Base-by-base conservation (phyloP, 2,113 vertebrate genomes). In the Bos taurus region DNA sequence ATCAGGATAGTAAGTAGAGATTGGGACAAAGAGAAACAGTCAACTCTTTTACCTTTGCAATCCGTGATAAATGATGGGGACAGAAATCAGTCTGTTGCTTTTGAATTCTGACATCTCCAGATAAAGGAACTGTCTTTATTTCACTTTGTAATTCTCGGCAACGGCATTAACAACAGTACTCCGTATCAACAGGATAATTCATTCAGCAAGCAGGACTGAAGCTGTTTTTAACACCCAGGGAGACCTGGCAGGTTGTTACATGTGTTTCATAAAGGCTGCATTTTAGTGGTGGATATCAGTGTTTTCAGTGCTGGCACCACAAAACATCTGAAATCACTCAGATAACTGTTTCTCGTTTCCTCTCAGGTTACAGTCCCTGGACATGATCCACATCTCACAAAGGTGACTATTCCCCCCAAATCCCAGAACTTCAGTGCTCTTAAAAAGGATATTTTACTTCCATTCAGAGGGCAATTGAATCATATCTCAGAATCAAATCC, bases 311-410 rank as follows among this genome's bases (percentile, higher is more conserved):
- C 30, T 67, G 74, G 43, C 81, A 95, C 59, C 26, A 82, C 7
- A 2, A 82, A 71, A 94, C 85, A 80, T 92, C 92, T 94, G 93
- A 77, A 95, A 8, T 95, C 94, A 93, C 82, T 97, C 88, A 84
- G 36, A 40, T 88, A 74, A 90, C 62, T 64, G 94, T 97, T 98
- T 94, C 54, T 11, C 94, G 6, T 98, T 98, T 98, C 88, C 83
- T 95, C 96, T 97, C 95, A 99, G 99, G 98, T 99, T 91, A 99
- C 99, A 4, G 97, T 98, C 25, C 98, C 98, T 5, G 98, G 98
- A 91, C 93, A 95, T 33, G 23, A 86, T 40, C 96, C 99, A 0
- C 25, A 98, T n/a, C 87, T 98, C 97, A 97, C 98, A 92, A 97
- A 95, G 3, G 89, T 99, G 93, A 88, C 97, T 90, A 93, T 99